Evolutionary conservation across 1,140 invertebrate species (phyloP).

Genomic region (Pomacea maculata): DNA sequence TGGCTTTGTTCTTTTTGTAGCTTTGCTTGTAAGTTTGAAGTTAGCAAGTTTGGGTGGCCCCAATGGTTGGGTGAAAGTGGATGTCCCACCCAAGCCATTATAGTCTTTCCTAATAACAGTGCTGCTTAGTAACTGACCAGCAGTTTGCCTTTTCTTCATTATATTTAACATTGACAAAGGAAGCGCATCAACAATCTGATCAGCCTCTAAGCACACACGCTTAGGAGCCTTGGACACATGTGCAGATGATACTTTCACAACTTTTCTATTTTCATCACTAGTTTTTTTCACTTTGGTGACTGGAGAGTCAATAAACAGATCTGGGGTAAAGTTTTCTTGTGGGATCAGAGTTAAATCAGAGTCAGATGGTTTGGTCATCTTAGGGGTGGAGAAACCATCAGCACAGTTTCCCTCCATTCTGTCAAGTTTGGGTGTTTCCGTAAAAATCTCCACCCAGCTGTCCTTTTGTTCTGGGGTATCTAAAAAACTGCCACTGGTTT

Average conservation of each 20-base stretch:
- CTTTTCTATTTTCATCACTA: conserved; percentile 14
- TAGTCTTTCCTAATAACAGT: conserved; percentile 17
- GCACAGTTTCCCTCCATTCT: neutral
- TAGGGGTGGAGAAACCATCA: neutral
- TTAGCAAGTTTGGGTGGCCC: conserved; percentile 4
- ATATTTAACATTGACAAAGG: conserved; percentile 20
- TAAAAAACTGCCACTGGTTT: conserved; percentile 12
- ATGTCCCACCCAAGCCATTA: conserved; percentile 15
- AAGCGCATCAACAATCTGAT: neutral
- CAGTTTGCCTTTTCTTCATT: conserved; percentile 16
- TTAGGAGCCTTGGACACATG: conserved; percentile 3
- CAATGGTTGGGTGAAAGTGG: conserved; percentile 3
- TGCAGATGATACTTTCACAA: conserved; percentile 15
- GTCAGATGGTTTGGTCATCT: conserved; percentile 8
- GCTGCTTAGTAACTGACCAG: conserved; percentile 1
- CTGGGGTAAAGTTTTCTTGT: neutral
- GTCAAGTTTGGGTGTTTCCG: neutral
- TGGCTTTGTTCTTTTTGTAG: neutral
- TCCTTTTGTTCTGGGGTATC: conserved; percentile 1
- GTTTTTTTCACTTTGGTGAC: conserved; percentile 9
- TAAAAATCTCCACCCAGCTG: neutral
- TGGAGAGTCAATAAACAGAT: conserved; percentile 12
- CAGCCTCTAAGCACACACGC: neutral
- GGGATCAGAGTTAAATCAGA: neutral
- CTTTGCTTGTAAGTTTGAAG: neutral